Conservation (phyloP, 2,888 invertebrate species). For the Pheosia gnoma region DNA sequence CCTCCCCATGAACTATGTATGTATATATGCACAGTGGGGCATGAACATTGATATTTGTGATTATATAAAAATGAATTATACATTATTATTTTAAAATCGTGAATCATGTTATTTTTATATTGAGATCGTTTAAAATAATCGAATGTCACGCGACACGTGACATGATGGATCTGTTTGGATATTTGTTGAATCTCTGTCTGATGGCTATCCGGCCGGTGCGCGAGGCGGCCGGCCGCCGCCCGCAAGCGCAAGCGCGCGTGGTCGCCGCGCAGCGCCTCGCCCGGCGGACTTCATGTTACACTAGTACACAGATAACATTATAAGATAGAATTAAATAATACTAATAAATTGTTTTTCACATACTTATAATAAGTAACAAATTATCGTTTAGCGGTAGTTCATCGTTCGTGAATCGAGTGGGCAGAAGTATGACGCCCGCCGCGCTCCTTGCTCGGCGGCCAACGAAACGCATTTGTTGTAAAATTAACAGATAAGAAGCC, state of each 20-base stretch:
- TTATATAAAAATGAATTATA: slow-evolving; percentile 62
- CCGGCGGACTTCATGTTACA: slow-evolving; percentile 46
- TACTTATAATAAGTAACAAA: slow-evolving; percentile 79
- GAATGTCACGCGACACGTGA: slow-evolving; percentile 48
- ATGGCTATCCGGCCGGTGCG: slow-evolving; percentile 15
- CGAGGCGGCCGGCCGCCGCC: slow-evolving; percentile 49
- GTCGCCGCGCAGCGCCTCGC: no score
- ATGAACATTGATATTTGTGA: slow-evolving; percentile 73
- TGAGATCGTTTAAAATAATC: slow-evolving; percentile 64
- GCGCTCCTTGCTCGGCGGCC: slow-evolving; percentile 75
- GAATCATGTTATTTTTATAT: slow-evolving; percentile 78
- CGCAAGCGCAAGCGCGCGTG: no score
- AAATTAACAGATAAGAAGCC: slow-evolving; percentile 81
- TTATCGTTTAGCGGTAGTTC: slow-evolving; percentile 74
- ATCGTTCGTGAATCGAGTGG: slow-evolving; percentile 65
- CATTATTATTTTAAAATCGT: slow-evolving; percentile 66
- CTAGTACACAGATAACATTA: slow-evolving; percentile 58
- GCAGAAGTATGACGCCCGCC: slow-evolving; percentile 60
- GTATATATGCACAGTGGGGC: slow-evolving; percentile 80
- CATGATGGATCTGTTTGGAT: slow-evolving; percentile 48
- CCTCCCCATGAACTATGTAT: slow-evolving; percentile 68
- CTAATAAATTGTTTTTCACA: slow-evolving; percentile 77
- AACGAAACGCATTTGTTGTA: slow-evolving; percentile 82
- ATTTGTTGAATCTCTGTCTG: slow-evolving; percentile 48
- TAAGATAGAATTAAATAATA: slow-evolving; percentile 70